phyloP scores from a whole-genome alignment of 37 sponge, comb jelly and placozoan species.

The Agelas oroides region DNA sequence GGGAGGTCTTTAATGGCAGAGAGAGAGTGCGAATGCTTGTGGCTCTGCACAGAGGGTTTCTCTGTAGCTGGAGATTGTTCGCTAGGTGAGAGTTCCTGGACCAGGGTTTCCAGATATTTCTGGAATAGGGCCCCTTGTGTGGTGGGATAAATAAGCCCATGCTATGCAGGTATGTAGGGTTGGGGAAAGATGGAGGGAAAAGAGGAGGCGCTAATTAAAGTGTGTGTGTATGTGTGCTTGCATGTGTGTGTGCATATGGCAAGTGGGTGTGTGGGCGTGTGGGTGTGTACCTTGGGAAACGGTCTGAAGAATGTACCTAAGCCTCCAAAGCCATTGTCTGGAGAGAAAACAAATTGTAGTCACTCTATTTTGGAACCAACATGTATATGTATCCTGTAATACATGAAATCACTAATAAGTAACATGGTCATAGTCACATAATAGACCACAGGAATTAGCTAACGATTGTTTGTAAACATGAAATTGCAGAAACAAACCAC shows the following conservation, averaged over 20 bases:
- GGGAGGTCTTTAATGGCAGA: neutral
- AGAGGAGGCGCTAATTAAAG: too few relatives aligned
- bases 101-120: slow-evolving; percentile 47
- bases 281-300: slow-evolving; percentile 58
- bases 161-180: neutral
- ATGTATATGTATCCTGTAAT: too few relatives aligned
- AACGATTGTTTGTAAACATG: too few relatives aligned
- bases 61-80: too few relatives aligned
- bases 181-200: neutral
- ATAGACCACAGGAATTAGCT: too few relatives aligned
- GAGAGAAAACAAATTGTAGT: too few relatives aligned
- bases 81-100: slow-evolving; percentile 31
- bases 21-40: neutral
- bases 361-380: too few relatives aligned
- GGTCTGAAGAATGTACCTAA: slow-evolving; percentile 53
- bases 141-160: slow-evolving; percentile 25
- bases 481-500: too few relatives aligned
- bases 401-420: too few relatives aligned
- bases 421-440: too few relatives aligned
- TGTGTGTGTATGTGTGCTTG: neutral
- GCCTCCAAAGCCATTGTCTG: slow-evolving; percentile 78
- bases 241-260: slow-evolving; percentile 2
- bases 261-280: neutral
- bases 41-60: neutral
- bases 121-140: slow-evolving; percentile 48